phyloP scores from a whole-genome alignment of 2,888 invertebrate genomes.

The Enoplolaimus lenunculus region DNA sequence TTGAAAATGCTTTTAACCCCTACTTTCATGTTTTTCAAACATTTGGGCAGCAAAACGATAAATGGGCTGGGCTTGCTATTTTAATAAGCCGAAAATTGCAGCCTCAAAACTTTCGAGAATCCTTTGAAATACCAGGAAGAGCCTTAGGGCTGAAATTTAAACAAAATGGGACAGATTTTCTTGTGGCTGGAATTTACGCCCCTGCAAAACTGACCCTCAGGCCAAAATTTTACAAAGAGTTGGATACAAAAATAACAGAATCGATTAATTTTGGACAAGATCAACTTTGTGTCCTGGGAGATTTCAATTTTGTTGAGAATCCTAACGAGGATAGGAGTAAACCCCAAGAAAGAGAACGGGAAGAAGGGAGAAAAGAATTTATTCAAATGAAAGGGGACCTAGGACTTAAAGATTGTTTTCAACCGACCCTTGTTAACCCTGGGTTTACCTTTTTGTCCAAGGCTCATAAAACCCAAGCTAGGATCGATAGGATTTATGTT shows the following conservation, averaged over 20 bases:
- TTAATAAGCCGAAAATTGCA: neutral
- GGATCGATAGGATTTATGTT: constrained; percentile 8
- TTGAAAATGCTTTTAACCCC: neutral
- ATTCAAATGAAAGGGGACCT: neutral
- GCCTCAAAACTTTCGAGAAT: neutral
- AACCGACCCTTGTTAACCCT: neutral
- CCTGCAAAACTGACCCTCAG: constrained; percentile 7
- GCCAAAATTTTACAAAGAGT: neutral
- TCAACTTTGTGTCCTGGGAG: constrained; percentile 1
- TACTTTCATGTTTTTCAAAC: neutral
- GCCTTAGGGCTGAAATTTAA: neutral
- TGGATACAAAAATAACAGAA: neutral
- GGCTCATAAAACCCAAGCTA: neutral
- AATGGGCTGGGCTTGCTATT: constrained; percentile 1
- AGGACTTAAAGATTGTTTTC: neutral
- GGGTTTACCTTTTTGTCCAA: neutral
- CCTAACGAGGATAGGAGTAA: neutral
- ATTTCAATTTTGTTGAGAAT: constrained; percentile 10
- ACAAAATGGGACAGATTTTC: neutral
- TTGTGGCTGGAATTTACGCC: neutral
- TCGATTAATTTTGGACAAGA: neutral
- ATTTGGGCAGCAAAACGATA: neutral
- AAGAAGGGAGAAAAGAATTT: neutral
- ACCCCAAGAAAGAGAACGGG: neutral
- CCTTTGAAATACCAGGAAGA: constrained; percentile 1